Evolutionary conservation across 1,140 invertebrate species (phyloP), one percentile per base, ranked within the genome.

Genomic region (Lucilia sericata): DNA sequence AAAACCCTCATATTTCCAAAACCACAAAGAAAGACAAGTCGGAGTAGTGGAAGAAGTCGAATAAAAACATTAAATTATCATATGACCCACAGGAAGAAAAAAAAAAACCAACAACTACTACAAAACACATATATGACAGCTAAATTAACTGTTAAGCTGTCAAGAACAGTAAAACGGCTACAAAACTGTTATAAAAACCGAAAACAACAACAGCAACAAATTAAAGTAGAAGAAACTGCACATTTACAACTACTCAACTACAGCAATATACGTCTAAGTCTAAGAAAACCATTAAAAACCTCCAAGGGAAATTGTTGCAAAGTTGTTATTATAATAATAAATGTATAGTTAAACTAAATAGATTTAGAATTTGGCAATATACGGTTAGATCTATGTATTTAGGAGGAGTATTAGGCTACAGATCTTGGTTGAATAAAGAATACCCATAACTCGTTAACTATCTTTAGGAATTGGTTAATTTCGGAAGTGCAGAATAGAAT

Each of bases 81-180:
- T 70, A 70, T 70, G 65, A 70, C 65, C 65, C 21, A 70, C 65
- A 70, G 65, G 65, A 70, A 70, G 19, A 70, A 60, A 60, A 2
- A 60, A 60, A 0, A 60, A 60, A 17, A 60, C 25, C 25, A 30
- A 30, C 25, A 30, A 30, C 25, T 30, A 30, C 25, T 30, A 30
- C 1, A 60, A 60, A 60, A 60, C 51, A 60, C 55, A 70, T 12
- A 70, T 70, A 70, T 70, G 65, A 70, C 65, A 70, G 65, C 65
- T 70, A 70, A 70, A 70, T 70, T 70, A 70, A 70, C 65, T 70
- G 65, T 70, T 70, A 70, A 70, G 65, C 65, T 70, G 65, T 70
- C 65, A 70, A 70, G 65, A 70, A 70, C 65, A 70, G 65, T 70
- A 70, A 70, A 70, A 70, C 65, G 65, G n/a, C n/a, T 19, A 70